Evolutionary conservation across 2,113 vertebrate genomes (phyloP), one percentile per base, ranked within the genome.

Genomic region (Lota lota): DNA sequence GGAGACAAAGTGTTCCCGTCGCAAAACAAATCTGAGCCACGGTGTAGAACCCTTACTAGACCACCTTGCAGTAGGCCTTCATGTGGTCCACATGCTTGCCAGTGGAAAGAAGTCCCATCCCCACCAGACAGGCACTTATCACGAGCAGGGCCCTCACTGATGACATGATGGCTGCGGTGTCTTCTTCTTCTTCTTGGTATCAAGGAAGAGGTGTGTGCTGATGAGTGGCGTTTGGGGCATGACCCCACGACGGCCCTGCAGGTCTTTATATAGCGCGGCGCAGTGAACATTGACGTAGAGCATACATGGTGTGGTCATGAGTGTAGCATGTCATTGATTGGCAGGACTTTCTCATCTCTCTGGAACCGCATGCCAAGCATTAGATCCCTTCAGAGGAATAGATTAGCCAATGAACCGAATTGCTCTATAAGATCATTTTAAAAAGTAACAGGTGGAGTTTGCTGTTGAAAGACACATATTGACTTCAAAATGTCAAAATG

Each of bases 41-140:
- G 28, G 28, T 4, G 28, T 33, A 8, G 40, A 47, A 12, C 4
- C 57, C 81, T 81, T 70, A 86, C 87, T 87, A 87, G 64, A 84
- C 61, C 14, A 85, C 76, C 69, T 63, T 88, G 74, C 85, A 90
- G 70, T 51, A 85, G 66, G 79, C 79, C 0, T 65, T 69, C 12
- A 76, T 79, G 4, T 47, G 20, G 1, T 76, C 66, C 0, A 17
- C 8, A 0, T 64, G 64, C 21, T 8, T 5, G n/a, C 70, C 57
- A 1, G 19, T 70, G 15, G 74, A 50, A 19, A 80, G 20, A 10
- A 83, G 53, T 40, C 75, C 68, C 53, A 71, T 21, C 57, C 78
- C 77, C 51, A 82, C n/a, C 22, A 79, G 33, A 24, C 86, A 56
- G 24, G 24, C 59, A 10, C 77, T 68, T 18, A 66, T 73, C 12